Base-by-base conservation (phyloP, 2,888 invertebrate genomes). In the Leptinotarsa peninsularis region DNA sequence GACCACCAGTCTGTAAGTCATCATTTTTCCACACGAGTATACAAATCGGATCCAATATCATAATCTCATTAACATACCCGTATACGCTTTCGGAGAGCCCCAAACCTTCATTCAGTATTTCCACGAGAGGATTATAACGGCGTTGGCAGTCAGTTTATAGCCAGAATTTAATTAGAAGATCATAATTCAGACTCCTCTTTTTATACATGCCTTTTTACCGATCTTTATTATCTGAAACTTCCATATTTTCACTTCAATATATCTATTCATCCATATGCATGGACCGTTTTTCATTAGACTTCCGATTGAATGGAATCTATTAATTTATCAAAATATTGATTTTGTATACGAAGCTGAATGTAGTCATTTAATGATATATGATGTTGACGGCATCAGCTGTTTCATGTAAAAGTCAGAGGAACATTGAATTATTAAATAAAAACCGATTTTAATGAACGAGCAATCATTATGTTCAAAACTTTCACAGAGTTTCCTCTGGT, bases 111-210 rank as follows among this genome's bases (percentile, higher is more conserved):
- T 27, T 63, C 49, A 67, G 70, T 60, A 70, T 70, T 58, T 58
- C 49, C 33, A 58, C 50, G 58, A 13, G 58, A 18, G 70, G 58
- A 58, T 70, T 70, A 70, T 58, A 21, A 15, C 14, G 49, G 70
- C 70, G 23, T 49, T 33, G 15, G 50, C 27, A 15, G 70, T 58
- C 49, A 58, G 70, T 60, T 70, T 23, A 70, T 58, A 49, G 58
- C 49, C 58, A 70, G 70, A 58, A 70, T 70, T 70, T 70, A 70
- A 70, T 70, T 58, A 60, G 58, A 27, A 58, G 70, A 60, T 70
- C 58, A 70, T 70, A 49, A 70, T 70, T 70, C 58, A 70, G 70
- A 58, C 58, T 60, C 49, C 58, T 49, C 60, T 58, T 58, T 43
- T 43, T 18, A 58, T 70, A 58, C n/a, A 56, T 70, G 58, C 49